phyloP scores from a whole-genome alignment of 2,888 invertebrate genomes.

The Megalurothrips usitatus region DNA sequence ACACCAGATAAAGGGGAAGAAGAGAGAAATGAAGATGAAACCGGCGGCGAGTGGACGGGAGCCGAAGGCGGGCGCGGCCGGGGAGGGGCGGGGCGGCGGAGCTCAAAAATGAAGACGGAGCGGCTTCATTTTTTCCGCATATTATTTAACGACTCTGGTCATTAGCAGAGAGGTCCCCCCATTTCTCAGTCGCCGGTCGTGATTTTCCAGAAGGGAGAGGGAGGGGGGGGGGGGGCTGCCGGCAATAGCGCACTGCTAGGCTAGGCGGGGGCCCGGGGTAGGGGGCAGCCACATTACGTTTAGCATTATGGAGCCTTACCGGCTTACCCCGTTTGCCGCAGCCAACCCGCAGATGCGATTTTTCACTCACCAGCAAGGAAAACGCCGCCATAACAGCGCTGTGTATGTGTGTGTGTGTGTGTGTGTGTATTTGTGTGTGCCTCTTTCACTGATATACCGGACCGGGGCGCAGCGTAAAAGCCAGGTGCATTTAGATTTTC shows the following conservation, averaged over 20 bases:
- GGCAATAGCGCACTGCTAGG: not conserved
- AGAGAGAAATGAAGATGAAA: not conserved
- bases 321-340: not conserved
- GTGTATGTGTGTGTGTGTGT: too few species aligned
- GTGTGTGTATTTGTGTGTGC: too few species aligned
- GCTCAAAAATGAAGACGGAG: constrained; percentile 18
- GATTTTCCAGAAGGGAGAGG: not conserved
- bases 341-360: not conserved
- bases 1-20: not conserved
- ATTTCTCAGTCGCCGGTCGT: constrained; percentile 12
- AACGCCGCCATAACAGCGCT: too few species aligned
- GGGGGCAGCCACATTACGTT: not conserved
- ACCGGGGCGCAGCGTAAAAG: too few species aligned
- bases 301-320: not conserved
- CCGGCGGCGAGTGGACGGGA: not conserved
- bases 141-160: constrained; percentile 22
- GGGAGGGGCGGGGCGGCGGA: not conserved
- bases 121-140: constrained; percentile 24
- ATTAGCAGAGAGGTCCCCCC: constrained; percentile 18
- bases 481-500: too few species aligned
- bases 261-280: not conserved
- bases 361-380: not conserved
- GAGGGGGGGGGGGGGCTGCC: not conserved
- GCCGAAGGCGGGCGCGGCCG: not conserved
- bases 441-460: too few species aligned